phyloP scores from a whole-genome alignment of 2,888 invertebrate species.

The Ophion costatus region DNA sequence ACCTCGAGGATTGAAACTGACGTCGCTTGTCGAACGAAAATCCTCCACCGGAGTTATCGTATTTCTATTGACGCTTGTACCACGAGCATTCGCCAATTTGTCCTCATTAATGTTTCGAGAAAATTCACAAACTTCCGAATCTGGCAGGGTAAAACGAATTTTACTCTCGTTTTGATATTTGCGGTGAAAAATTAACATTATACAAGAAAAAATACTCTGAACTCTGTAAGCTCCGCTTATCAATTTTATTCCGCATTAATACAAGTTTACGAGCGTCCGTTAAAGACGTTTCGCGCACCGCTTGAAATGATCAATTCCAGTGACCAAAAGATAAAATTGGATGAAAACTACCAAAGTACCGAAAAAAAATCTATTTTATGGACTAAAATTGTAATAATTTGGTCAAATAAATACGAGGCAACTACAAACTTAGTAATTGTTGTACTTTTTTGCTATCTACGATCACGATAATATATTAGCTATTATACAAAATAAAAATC shows the following conservation, averaged over 20 bases:
- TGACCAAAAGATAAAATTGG: constrained; percentile 28
- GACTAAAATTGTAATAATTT: constrained; percentile 54
- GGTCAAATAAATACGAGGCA: constrained; percentile 60
- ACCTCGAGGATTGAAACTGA: constrained; percentile 51
- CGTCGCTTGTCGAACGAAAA: constrained; percentile 41
- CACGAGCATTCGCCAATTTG: neutral
- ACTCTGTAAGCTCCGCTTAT: constrained; percentile 26
- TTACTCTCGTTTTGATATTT: neutral
- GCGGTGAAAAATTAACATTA: neutral
- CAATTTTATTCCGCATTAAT: constrained; percentile 42
- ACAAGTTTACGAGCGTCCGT: constrained; percentile 35
- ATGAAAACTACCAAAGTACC: constrained; percentile 34
- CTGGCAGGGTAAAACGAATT: neutral
- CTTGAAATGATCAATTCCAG: constrained; percentile 47
- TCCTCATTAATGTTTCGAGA: constrained; percentile 3
- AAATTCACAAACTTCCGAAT: neutral
- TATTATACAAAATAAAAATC: neutral
- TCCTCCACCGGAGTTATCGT: constrained; percentile 14
- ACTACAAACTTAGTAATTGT: constrained; percentile 28
- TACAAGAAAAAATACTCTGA: neutral
- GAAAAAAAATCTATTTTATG: constrained; percentile 49
- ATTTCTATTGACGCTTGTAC: constrained; percentile 16
- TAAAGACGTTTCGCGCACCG: constrained; percentile 16
- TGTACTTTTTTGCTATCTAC: neutral
- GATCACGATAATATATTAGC: neutral